Evolutionary conservation across 2,888 invertebrate genomes (phyloP).

Genomic region (Ceratothoa steindachneri): DNA sequence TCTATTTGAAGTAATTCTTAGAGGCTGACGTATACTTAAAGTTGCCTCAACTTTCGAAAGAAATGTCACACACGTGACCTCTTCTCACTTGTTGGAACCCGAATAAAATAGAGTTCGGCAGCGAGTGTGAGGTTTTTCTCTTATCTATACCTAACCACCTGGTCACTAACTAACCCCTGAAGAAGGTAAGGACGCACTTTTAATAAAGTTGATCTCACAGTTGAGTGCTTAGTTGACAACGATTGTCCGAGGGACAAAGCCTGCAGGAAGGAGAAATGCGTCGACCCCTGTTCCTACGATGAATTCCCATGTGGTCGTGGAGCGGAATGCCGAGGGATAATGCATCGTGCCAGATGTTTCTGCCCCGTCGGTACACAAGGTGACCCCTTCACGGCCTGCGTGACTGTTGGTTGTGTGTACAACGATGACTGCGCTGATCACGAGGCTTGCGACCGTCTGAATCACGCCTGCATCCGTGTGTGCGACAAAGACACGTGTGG

Average conservation of each 20-base stretch:
- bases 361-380: conserved; percentile 77
- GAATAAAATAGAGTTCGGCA: too few relatives aligned
- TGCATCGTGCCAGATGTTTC: conserved; percentile 51
- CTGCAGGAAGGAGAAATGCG: conserved; percentile 59
- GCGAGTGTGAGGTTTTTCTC: too few relatives aligned
- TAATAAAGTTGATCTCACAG: conserved; percentile 55
- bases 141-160: conserved; percentile 7
- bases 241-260: conserved; percentile 50
- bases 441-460: conserved; percentile 62
- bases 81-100: too few relatives aligned
- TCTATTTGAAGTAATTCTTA: too few relatives aligned
- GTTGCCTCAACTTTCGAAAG: neutral
- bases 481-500: conserved; percentile 55
- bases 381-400: conserved; percentile 72
- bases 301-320: conserved; percentile 41
- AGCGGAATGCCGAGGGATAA: conserved; percentile 49
- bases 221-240: conserved; percentile 51
- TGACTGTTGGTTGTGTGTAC: conserved; percentile 64
- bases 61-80: too few relatives aligned
- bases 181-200: conserved; percentile 29
- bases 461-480: conserved; percentile 42
- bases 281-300: conserved; percentile 60
- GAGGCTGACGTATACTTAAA: too few relatives aligned
- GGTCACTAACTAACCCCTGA: conserved; percentile 22
- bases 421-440: conserved; percentile 74